Percentiles rank a stretch among this genome's conserved stretches.
Evolutionary conservation across 2,797 vertebrate genomes (phyloP).

Genomic region (Gephyroberyx darwinii): DNA sequence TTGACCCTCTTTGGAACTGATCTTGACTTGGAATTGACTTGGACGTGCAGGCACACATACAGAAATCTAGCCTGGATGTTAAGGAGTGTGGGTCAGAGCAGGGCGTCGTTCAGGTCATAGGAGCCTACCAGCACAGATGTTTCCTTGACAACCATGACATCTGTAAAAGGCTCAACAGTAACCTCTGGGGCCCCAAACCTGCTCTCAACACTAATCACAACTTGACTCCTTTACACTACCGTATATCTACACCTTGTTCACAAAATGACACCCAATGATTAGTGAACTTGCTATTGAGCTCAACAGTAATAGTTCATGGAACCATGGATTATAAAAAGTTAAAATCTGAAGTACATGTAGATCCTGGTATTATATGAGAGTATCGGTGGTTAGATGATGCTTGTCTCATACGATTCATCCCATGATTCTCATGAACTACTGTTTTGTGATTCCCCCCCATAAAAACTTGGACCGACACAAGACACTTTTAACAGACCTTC

Average conservation of each 20-base stretch:
- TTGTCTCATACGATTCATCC: too few relatives aligned
- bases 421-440: too few relatives aligned
- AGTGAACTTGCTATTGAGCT: neutral
- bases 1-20: too few relatives aligned
- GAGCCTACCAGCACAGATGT: conserved; percentile 31
- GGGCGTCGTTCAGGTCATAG: conserved; percentile 1
- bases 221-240: neutral
- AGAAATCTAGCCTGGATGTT: neutral
- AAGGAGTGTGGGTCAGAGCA: too few relatives aligned
- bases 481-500: conserved; percentile 5
- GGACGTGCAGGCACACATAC: conserved; percentile 9
- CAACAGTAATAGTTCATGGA: neutral
- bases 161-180: conserved; percentile 10
- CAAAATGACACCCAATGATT: conserved; percentile 24
- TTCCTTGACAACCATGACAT: conserved; percentile 12
- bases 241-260: conserved; percentile 9
- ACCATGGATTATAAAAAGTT: conserved; percentile 1
- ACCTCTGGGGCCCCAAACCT: conserved; percentile 20
- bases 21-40: too few relatives aligned
- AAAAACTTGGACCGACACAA: conserved; percentile 4
- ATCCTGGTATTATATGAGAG: too few relatives aligned
- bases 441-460: neutral
- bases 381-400: too few relatives aligned
- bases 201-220: neutral
- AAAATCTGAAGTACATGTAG: neutral